phyloP scores from a whole-genome alignment of 2,888 invertebrate species.

The Calameuta idolon region DNA sequence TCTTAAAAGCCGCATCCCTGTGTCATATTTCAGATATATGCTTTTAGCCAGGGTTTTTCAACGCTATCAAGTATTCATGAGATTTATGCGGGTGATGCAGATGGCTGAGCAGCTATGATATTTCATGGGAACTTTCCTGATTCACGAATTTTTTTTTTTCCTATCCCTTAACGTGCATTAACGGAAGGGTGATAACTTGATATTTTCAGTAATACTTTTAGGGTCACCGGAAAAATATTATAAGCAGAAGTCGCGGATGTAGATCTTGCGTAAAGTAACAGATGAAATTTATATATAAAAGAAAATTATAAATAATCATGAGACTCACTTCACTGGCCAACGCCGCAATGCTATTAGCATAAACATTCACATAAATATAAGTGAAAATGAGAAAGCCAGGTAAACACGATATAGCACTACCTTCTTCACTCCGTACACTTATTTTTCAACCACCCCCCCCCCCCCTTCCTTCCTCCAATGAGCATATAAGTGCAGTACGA shows the following conservation, averaged over 20 bases:
- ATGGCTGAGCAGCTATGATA: background rate
- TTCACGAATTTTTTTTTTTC: background rate
- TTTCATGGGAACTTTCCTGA: background rate
- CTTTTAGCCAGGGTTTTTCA: background rate
- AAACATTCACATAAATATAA: background rate
- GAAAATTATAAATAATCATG: background rate
- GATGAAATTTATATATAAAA: background rate
- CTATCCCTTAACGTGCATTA: background rate
- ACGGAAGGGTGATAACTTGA: background rate
- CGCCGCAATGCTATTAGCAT: background rate
- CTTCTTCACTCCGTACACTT: background rate
- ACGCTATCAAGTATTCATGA: background rate
- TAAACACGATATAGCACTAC: background rate
- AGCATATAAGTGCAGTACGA: background rate
- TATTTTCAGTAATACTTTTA: background rate
- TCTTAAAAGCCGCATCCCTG: background rate
- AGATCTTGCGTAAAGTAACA: background rate
- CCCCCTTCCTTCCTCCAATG: background rate
- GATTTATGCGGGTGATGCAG: background rate
- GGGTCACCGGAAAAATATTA: background rate
- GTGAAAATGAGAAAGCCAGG: background rate
- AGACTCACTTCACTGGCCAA: background rate
- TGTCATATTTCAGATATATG: background rate
- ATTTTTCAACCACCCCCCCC: background rate
- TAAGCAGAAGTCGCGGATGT: background rate